Evolutionary conservation across 2,113 vertebrate genomes (phyloP).

Genomic region (Sturnira hondurensis): DNA sequence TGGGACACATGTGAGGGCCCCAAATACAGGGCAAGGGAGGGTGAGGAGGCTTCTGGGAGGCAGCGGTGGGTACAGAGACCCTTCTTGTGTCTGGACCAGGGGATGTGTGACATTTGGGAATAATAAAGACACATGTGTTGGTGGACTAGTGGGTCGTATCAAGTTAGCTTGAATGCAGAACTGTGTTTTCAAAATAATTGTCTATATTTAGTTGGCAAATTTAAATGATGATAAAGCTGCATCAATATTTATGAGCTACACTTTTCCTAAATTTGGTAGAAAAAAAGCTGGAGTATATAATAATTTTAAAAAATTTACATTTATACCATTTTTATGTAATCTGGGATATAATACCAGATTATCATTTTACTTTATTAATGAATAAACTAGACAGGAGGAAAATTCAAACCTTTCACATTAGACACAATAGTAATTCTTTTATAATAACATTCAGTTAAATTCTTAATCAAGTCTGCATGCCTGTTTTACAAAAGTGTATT

Average conservation of each 20-base stretch:
- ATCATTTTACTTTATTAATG: conserved; percentile 60
- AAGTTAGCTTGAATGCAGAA: not conserved
- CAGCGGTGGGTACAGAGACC: not conserved
- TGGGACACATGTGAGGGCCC: not conserved
- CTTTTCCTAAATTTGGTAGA: conserved; percentile 42
- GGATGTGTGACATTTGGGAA: not conserved
- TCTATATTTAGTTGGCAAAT: conserved; percentile 33
- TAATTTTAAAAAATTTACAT: conserved; percentile 28
- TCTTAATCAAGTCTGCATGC: conserved; percentile 53
- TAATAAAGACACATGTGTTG: not conserved
- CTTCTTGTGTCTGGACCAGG: not conserved
- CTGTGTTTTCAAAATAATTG: conserved; percentile 35
- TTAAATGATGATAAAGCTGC: conserved; percentile 33
- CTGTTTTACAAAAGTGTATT: conserved; percentile 44
- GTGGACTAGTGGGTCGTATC: not conserved
- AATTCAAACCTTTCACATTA: conserved; percentile 63
- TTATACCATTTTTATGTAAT: conserved; percentile 53
- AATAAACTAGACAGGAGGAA: conserved; percentile 57
- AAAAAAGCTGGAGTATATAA: conserved; percentile 32
- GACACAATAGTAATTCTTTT: conserved; percentile 54
- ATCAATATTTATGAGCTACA: conserved; percentile 52
- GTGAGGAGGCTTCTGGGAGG: not conserved
- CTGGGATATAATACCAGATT: conserved; percentile 56
- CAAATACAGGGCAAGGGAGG: not conserved
- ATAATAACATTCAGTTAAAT: conserved; percentile 36